Percentiles rank a stretch among this genome's conserved stretches.
Evolutionary conservation across 2,113 vertebrate genomes (phyloP).

Genomic region (Sus scrofa): DNA sequence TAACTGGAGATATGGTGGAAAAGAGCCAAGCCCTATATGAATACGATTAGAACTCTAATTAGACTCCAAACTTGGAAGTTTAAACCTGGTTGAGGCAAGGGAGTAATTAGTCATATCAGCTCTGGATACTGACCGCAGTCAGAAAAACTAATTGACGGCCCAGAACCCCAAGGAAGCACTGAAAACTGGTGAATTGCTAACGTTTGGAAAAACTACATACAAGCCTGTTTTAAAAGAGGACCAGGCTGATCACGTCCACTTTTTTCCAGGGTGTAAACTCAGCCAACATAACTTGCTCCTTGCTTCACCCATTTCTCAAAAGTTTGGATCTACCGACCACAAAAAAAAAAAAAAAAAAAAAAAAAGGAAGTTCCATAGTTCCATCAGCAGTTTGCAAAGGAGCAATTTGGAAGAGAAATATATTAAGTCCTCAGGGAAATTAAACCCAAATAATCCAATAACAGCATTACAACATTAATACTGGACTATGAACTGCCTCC

Average conservation of each 20-base stretch:
- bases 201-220: not conserved
- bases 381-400: slow-evolving; percentile 79
- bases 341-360: not conserved
- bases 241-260: not conserved
- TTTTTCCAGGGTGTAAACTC: slow-evolving; percentile 8
- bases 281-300: slow-evolving; percentile 57
- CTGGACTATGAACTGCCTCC: slow-evolving; percentile 72
- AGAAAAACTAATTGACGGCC: not conserved
- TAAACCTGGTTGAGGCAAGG: not conserved
- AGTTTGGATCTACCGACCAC: slow-evolving; percentile 75
- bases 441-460: slow-evolving; percentile 78
- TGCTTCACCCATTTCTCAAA: slow-evolving; percentile 68
- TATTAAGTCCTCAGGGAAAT: slow-evolving; percentile 79
- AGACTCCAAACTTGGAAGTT: not conserved
- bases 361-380: slow-evolving; percentile 52
- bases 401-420: slow-evolving; percentile 78
- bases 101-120: not conserved
- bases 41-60: not conserved
- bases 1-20: not conserved
- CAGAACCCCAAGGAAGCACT: not conserved
- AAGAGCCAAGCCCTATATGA: slow-evolving; percentile 17
- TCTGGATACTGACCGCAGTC: not conserved
- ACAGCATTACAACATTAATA: slow-evolving; percentile 78
- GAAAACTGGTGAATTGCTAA: not conserved
- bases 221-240: not conserved